A percentile compares a stretch with the other conserved stretches of the same genome.
These are phyloP conservation scores for Leptopilina boulardi DNA, from an alignment of 1,140 invertebrate species.

Conservation along the genomic window DNA sequence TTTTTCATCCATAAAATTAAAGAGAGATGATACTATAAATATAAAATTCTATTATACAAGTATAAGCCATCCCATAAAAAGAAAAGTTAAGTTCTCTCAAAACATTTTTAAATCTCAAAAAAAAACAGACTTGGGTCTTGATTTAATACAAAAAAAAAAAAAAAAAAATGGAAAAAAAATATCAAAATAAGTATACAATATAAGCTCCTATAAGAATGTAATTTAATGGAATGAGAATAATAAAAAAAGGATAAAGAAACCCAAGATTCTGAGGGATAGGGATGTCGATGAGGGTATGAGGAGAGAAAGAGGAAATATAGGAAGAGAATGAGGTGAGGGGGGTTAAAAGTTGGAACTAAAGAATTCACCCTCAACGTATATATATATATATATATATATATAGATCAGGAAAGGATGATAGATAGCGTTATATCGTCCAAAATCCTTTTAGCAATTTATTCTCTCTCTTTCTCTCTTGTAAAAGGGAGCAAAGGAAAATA, in stretches of 20 bases:
- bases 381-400: too few species aligned
- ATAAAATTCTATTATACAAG: too few species aligned
- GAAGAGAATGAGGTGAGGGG: slow-evolving; percentile 28
- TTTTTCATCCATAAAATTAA: too few species aligned
- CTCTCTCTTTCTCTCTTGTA: slow-evolving; percentile 49
- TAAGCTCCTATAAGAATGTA: slow-evolving; percentile 7
- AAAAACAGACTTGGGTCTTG: neutral
- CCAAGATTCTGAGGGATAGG: neutral
- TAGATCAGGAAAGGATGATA: slow-evolving; percentile 47
- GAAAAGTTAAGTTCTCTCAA: neutral
- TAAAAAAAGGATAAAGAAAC: slow-evolving; percentile 1
- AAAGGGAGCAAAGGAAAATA: slow-evolving; percentile 58
- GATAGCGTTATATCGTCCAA: slow-evolving; percentile 61
- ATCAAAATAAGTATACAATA: slow-evolving; percentile 5
- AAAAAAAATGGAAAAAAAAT: neutral
- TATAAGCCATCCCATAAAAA: neutral
- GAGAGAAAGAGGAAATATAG: neutral
- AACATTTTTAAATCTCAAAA: neutral
- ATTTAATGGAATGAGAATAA: neutral
- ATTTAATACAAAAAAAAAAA: neutral
- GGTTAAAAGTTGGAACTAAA: slow-evolving; percentile 62
- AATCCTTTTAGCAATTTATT: slow-evolving; percentile 70
- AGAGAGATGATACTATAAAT: too few species aligned
- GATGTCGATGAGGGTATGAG: neutral
- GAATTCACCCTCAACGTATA: slow-evolving; percentile 57